These are phyloP conservation scores for Cryptophagus acutangulus DNA, from an alignment of 2,888 invertebrate genomes.

Conservation along the genomic window DNA sequence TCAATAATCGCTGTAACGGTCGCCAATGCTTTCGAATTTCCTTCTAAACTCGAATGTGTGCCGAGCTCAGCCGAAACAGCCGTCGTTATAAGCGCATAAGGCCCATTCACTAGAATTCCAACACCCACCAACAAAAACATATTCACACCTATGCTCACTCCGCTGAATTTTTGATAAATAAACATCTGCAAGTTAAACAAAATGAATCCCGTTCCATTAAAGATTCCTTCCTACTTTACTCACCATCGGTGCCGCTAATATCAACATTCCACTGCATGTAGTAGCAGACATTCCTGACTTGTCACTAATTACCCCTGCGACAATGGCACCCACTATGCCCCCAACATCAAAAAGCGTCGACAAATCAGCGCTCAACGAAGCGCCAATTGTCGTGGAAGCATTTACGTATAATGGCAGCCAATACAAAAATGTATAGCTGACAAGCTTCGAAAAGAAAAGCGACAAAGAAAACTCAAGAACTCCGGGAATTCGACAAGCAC, in stretches of 20 bases:
- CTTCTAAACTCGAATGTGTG: constrained; percentile 73
- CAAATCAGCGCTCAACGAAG: constrained; percentile 67
- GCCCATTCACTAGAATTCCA: constrained; percentile 89
- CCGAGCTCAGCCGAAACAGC: constrained; percentile 94
- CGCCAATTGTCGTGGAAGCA: constrained; percentile 63
- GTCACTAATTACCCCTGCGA: constrained; percentile 84
- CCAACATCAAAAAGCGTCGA: constrained; percentile 85
- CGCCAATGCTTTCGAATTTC: constrained; percentile 83
- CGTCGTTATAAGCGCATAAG: constrained; percentile 93
- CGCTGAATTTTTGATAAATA: constrained; percentile 65
- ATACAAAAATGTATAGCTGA: constrained; percentile 94
- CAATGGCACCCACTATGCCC: constrained; percentile 83
- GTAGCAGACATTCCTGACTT: constrained; percentile 76
- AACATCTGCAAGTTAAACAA: constrained; percentile 59
- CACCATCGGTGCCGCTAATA: constrained; percentile 77
- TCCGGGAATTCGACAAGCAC: constrained; percentile 82
- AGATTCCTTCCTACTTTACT: constrained; percentile 1
- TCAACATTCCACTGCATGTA: constrained; percentile 80
- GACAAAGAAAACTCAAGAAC: constrained; percentile 90
- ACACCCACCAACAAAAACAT: constrained; percentile 65
- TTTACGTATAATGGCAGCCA: constrained; percentile 93
- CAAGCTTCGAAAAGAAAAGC: constrained; percentile 92
- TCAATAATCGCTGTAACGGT: constrained; percentile 98
- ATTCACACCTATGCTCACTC: constrained; percentile 57
- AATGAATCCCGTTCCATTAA: neutral